A percentile compares a stretch with the other conserved stretches of the same genome.
These are phyloP conservation scores for Enteromius mattozi DNA, from an alignment of 2,797 vertebrate species.

Conservation along the genomic window DNA sequence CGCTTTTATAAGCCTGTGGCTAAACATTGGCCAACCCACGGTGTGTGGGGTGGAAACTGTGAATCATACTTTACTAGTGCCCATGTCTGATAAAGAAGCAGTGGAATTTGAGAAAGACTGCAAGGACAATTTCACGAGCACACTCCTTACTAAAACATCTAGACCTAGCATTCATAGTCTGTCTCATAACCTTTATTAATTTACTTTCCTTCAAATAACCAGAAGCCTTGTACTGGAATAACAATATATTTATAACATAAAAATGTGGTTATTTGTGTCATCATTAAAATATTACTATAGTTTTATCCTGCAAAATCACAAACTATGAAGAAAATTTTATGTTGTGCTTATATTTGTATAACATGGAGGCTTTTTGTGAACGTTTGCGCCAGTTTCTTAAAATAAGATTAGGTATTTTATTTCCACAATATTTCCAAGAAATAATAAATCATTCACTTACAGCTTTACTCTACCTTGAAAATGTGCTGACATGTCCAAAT, in stretches of 20 bases:
- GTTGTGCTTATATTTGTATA: background rate
- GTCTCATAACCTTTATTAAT: background rate
- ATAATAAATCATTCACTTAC: background rate
- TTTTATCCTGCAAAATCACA: background rate
- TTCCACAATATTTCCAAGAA: background rate
- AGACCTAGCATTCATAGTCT: background rate
- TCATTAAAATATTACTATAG: background rate
- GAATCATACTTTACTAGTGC: slow-evolving; percentile 68
- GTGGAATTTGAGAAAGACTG: slow-evolving; percentile 5
- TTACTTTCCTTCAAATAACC: slow-evolving; percentile 5
- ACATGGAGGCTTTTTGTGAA: background rate
- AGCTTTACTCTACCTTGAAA: background rate
- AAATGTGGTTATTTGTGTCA: background rate
- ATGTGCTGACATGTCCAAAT: background rate
- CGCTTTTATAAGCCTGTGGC: slow-evolving; percentile 68
- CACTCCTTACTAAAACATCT: background rate
- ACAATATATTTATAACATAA: background rate
- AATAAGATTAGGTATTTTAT: background rate
- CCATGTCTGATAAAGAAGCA: slow-evolving; percentile 35
- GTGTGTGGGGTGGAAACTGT: slow-evolving; percentile 73
- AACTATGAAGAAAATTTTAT: background rate
- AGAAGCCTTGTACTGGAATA: background rate
- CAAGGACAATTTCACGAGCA: slow-evolving; percentile 16
- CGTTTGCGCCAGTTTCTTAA: background rate
- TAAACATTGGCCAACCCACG: slow-evolving; percentile 75